Evolutionary conservation across 2,113 vertebrate genomes (phyloP).

Genomic region (Antechinus flavipes): DNA sequence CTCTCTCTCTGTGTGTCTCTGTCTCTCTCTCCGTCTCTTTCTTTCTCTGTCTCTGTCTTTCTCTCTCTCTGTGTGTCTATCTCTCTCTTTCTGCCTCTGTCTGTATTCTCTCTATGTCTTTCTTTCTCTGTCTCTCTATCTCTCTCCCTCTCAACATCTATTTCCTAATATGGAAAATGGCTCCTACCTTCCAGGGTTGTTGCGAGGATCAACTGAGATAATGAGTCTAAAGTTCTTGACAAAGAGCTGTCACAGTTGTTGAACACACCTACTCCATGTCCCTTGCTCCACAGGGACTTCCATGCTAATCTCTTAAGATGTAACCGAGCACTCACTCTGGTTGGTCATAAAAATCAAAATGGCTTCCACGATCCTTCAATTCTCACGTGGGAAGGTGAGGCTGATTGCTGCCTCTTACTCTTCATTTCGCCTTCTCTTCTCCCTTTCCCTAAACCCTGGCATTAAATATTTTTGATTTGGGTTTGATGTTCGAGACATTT

Average conservation of each 20-base stretch:
- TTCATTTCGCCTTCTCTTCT: not conserved
- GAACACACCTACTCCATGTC: not conserved
- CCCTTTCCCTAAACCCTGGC: not conserved
- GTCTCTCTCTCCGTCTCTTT: not conserved
- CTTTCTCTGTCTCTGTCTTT: too few relatives aligned
- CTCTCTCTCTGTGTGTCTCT: too few relatives aligned
- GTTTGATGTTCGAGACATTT: not conserved
- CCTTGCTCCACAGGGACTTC: not conserved
- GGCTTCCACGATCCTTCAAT: not conserved
- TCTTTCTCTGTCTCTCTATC: not conserved
- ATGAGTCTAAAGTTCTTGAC: rapidly evolving
- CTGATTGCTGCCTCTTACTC: not conserved
- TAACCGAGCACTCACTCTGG: not conserved
- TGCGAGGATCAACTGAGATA: not conserved
- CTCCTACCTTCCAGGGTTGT: not conserved
- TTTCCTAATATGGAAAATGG: too few relatives aligned
- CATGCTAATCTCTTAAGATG: not conserved
- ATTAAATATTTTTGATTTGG: not conserved
- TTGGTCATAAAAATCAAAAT: not conserved
- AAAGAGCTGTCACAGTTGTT: not conserved
- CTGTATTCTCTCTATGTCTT: not conserved
- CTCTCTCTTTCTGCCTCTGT: too few relatives aligned
- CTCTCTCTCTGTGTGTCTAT: not conserved
- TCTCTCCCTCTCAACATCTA: too few relatives aligned
- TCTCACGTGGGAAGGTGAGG: not conserved